These are phyloP conservation scores for Ethmia dodecea DNA, from an alignment of 2,888 invertebrate genomes.

Conservation along the genomic window DNA sequence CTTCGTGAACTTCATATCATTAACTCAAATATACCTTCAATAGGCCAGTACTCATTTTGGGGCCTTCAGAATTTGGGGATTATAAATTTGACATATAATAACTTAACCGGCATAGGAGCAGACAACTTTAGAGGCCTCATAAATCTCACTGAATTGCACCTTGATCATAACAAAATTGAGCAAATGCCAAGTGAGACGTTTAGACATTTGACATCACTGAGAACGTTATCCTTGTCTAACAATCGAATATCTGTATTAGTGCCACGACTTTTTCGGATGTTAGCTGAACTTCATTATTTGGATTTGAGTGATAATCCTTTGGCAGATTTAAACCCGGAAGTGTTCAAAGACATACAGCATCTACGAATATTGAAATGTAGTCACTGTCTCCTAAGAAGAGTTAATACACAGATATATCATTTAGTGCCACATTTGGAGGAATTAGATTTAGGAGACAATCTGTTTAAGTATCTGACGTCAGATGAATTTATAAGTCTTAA, in stretches of 20 bases:
- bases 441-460: constrained; percentile 87
- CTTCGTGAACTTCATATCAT: constrained; percentile 85
- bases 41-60: constrained; percentile 89
- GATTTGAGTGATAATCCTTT: constrained; percentile 87
- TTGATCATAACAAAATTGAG: constrained; percentile 86
- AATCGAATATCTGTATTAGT: constrained; percentile 83
- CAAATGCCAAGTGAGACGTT: constrained; percentile 87
- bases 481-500: constrained; percentile 85
- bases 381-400: constrained; percentile 82
- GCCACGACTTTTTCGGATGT: constrained; percentile 84
- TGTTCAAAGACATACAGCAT: constrained; percentile 86
- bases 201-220: constrained; percentile 83
- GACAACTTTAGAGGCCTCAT: constrained; percentile 88
- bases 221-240: constrained; percentile 80
- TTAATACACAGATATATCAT: constrained; percentile 89
- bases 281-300: constrained; percentile 83
- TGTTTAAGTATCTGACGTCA: constrained; percentile 84
- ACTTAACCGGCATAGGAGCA: constrained; percentile 81
- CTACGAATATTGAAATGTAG: constrained; percentile 84
- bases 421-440: constrained; percentile 84
- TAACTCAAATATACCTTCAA: constrained; percentile 85
- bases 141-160: constrained; percentile 82
- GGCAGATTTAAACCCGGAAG: constrained; percentile 85
- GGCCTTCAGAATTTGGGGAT: constrained; percentile 80
- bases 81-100: constrained; percentile 85